These are phyloP conservation scores for Craseonycteris thonglongyai DNA, from an alignment of 2,113 vertebrate genomes.

Conservation along the genomic window DNA sequence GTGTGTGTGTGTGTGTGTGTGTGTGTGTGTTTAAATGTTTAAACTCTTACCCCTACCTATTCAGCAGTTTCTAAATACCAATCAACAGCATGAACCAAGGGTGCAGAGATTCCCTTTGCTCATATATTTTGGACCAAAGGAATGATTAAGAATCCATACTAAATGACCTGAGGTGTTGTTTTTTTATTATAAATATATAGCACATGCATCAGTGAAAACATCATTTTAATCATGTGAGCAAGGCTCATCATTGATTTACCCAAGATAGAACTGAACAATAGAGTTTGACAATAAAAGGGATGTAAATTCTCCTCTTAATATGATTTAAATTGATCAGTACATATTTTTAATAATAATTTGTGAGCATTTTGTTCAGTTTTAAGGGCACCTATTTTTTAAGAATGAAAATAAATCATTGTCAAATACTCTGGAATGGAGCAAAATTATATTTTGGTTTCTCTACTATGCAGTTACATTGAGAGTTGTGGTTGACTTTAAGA, in stretches of 20 bases:
- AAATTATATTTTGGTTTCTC: conserved; percentile 11
- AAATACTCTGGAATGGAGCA: conserved; percentile 36
- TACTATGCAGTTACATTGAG: conserved; percentile 5
- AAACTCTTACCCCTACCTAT: background rate
- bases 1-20: background rate
- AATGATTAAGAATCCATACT: conserved; percentile 7
- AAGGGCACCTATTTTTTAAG: conserved; percentile 33
- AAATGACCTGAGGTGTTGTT: background rate
- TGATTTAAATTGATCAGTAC: background rate
- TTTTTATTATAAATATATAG: conserved; percentile 47
- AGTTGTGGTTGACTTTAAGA: conserved; percentile 15
- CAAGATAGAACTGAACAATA: conserved; percentile 51
- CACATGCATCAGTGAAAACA: background rate
- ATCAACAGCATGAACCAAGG: background rate
- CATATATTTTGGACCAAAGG: conserved; percentile 25
- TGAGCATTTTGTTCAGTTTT: conserved; percentile 40
- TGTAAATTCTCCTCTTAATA: background rate
- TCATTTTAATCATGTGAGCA: conserved; percentile 9
- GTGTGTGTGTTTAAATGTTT: background rate
- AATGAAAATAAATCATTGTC: conserved; percentile 9
- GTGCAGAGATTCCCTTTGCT: conserved; percentile 7
- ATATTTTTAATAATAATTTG: conserved; percentile 41
- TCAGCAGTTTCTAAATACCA: conserved; percentile 37
- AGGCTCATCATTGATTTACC: background rate
- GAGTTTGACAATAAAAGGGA: conserved; percentile 3